Conservation (phyloP, 2,113 vertebrate species). For the Esox niger region DNA sequence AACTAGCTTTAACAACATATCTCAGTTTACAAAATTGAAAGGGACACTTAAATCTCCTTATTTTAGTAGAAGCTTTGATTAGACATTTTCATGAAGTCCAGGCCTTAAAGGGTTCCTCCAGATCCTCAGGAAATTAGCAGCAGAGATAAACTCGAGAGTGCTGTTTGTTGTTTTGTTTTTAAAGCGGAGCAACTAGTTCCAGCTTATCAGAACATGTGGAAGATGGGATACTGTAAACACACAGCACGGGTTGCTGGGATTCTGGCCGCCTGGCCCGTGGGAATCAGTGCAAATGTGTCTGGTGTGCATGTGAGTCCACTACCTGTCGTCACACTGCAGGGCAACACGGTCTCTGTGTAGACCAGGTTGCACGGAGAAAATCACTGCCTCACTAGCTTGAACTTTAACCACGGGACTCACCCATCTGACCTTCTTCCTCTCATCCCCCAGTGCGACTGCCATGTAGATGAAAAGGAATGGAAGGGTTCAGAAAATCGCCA, state of each 20-base stretch:
- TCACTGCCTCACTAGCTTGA: neutral
- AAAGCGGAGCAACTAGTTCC: neutral
- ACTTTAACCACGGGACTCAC: constrained; percentile 6
- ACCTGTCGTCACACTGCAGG: constrained; percentile 19
- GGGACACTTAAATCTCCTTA: neutral
- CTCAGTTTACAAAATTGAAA: neutral
- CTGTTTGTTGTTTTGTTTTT: constrained; percentile 12
- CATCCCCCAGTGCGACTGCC: constrained; percentile 17
- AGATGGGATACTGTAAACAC: constrained; percentile 2
- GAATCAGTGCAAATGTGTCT: constrained; percentile 20
- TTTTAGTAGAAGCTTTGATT: neutral
- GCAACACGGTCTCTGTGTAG: neutral
- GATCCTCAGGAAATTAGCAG: constrained; percentile 24
- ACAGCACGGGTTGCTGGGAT: neutral
- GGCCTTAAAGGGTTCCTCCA: constrained; percentile 11
- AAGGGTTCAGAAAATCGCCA: constrained; percentile 33
- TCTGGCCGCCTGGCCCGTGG: neutral
- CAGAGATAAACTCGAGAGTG: neutral
- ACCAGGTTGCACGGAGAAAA: constrained; percentile 9
- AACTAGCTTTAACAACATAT: no score
- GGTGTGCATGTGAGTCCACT: constrained; percentile 27
- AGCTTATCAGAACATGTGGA: neutral
- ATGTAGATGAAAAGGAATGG: constrained; percentile 15
- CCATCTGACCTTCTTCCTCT: constrained; percentile 7
- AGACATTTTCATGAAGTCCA: neutral